phyloP scores from a whole-genome alignment of 2,888 invertebrate species.

The Stegana nigrithorax region DNA sequence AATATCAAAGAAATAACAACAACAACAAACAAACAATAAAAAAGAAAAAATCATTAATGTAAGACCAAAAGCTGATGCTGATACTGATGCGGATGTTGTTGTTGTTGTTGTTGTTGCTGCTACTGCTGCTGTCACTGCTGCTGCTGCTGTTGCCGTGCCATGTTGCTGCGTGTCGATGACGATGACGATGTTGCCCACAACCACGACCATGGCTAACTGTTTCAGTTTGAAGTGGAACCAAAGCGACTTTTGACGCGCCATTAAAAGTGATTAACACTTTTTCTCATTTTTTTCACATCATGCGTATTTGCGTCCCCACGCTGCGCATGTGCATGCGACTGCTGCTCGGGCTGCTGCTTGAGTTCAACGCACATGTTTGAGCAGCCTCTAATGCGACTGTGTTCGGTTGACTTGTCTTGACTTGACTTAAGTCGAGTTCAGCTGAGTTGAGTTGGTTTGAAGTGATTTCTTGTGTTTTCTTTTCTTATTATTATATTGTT shows the following conservation, averaged over 20 bases:
- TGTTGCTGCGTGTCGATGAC: neutral
- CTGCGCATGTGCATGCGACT: neutral
- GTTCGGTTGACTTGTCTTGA: neutral
- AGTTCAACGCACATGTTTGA: neutral
- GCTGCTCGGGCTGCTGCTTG: neutral
- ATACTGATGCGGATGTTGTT: too few relatives aligned
- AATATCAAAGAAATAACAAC: too few relatives aligned
- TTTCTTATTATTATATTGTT: too few relatives aligned
- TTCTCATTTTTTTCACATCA: too few relatives aligned
- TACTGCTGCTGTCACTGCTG: neutral
- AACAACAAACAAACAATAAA: too few relatives aligned
- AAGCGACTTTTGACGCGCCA: constrained; percentile 5
- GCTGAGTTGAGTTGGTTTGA: neutral
- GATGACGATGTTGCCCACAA: neutral
- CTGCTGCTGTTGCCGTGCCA: too few relatives aligned
- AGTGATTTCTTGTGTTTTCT: too few relatives aligned
- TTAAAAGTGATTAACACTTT: constrained; percentile 14
- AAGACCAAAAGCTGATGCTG: too few relatives aligned
- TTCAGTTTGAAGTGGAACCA: constrained; percentile 15
- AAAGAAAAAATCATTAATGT: too few relatives aligned
- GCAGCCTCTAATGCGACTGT: too few relatives aligned
- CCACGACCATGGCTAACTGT: constrained; percentile 19
- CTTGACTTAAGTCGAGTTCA: neutral
- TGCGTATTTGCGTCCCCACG: neutral
- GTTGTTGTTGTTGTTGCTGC: neutral